Evolutionary conservation across 2,888 invertebrate genomes (phyloP).

Genomic region (Corythucha ciliata): DNA sequence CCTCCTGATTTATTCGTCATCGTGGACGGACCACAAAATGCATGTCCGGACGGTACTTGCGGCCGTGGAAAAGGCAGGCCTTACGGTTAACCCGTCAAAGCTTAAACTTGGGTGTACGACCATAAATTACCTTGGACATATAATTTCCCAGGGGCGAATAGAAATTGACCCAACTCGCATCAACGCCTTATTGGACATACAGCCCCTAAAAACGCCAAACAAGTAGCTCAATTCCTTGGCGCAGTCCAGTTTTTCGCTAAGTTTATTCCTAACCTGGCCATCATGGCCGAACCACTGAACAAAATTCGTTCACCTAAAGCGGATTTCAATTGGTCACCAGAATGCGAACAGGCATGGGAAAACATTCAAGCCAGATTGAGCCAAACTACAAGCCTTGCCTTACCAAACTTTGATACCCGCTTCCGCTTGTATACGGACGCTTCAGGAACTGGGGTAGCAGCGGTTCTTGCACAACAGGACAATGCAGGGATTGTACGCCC

Average conservation of each 20-base stretch:
- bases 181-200: background rate
- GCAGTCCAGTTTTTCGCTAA: background rate
- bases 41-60: constrained; percentile 18
- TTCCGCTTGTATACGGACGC: background rate
- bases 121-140: constrained; percentile 19
- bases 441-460: background rate
- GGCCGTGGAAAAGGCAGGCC: constrained; percentile 26
- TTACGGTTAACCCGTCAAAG: constrained; percentile 33
- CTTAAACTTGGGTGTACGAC: constrained; percentile 12
- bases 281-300: background rate
- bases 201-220: background rate
- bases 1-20: constrained; percentile 17
- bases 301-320: background rate
- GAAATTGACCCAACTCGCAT: background rate
- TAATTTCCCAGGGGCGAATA: background rate
- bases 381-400: background rate
- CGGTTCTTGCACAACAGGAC: background rate
- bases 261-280: background rate
- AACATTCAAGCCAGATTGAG: background rate
- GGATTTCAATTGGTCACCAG: background rate
- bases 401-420: background rate
- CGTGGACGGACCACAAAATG: constrained; percentile 16
- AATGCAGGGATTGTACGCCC: background rate
- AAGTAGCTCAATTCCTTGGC: background rate
- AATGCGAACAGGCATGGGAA: background rate